phyloP scores from a whole-genome alignment of 1,140 invertebrate genomes.

The Drosophila lowei region DNA sequence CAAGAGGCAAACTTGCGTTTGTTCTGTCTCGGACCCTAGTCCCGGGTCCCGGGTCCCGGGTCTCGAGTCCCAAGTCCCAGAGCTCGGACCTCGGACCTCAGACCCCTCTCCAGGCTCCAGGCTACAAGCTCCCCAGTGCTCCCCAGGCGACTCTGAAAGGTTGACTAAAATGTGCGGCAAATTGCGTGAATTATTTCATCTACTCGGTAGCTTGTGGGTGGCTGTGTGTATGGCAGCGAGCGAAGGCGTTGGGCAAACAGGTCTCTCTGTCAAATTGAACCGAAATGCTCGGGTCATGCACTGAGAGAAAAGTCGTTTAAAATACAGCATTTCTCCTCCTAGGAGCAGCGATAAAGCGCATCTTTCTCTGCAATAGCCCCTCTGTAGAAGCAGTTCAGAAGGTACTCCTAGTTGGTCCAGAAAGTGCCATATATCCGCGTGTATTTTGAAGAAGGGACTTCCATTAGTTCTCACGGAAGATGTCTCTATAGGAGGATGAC shows the following conservation, averaged over 20 bases:
- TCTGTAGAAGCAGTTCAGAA: no score
- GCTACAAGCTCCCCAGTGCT: conserved; percentile 13
- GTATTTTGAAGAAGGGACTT: no score
- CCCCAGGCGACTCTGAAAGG: conserved; percentile 6
- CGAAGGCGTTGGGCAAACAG: conserved; percentile 61
- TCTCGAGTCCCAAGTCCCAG: background rate
- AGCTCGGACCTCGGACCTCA: conserved; percentile 7
- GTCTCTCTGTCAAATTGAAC: conserved; percentile 59
- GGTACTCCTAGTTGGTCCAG: no score
- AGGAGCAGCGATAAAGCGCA: conserved; percentile 28
- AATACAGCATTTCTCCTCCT: no score
- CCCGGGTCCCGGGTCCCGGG: no score
- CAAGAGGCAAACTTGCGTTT: conserved; percentile 48
- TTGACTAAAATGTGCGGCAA: conserved; percentile 72
- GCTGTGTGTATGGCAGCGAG: conserved; percentile 6
- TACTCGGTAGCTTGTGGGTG: conserved; percentile 23
- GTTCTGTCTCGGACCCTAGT: background rate
- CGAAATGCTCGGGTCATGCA: no score
- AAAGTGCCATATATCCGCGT: no score
- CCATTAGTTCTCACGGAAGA: no score
- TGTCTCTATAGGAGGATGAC: no score
- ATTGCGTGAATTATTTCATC: conserved; percentile 76
- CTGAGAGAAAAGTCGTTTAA: no score
- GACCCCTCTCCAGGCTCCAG: conserved; percentile 6
- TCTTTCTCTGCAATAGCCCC: background rate